A percentile compares a stretch with the other conserved stretches of the same genome.
Evolutionary conservation across 2,113 vertebrate species (phyloP).

Genomic region (Naja naja): DNA sequence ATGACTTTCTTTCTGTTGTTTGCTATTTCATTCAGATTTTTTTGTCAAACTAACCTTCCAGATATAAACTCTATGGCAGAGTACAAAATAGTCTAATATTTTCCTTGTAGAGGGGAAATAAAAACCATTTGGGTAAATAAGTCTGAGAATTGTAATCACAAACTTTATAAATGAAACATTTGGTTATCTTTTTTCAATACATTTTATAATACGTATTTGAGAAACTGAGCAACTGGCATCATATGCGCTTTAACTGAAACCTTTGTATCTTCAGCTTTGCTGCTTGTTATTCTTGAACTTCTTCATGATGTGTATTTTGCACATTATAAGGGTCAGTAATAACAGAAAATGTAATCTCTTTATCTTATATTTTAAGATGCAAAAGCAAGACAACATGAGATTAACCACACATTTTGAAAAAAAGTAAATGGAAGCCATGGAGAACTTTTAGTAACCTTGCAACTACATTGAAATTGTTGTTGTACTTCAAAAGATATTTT

Average conservation of each 20-base stretch:
- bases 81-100: constrained; percentile 8
- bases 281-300: constrained; percentile 55
- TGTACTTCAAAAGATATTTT: background rate
- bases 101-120: constrained; percentile 52
- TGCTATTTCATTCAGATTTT: constrained; percentile 17
- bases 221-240: constrained; percentile 64
- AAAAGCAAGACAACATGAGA: background rate
- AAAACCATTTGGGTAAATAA: constrained; percentile 54
- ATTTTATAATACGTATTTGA: constrained; percentile 59
- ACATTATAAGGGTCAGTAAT: constrained; percentile 11
- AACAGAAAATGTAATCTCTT: background rate
- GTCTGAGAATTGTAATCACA: constrained; percentile 49
- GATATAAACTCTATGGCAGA: background rate
- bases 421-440: background rate
- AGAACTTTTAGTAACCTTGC: background rate
- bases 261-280: constrained; percentile 56
- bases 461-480: background rate
- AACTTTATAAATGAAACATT: constrained; percentile 59
- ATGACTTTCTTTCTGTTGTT: constrained; percentile 21
- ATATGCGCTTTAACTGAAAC: constrained; percentile 68
- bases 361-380: rapidly evolving
- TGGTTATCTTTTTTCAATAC: constrained; percentile 61
- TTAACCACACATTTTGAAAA: background rate
- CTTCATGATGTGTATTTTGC: constrained; percentile 45
- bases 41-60: constrained; percentile 49